Evolutionary conservation across 2,888 invertebrate genomes (phyloP), one percentile per base, ranked within the genome.

Genomic region (Drosophila koepferae): DNA sequence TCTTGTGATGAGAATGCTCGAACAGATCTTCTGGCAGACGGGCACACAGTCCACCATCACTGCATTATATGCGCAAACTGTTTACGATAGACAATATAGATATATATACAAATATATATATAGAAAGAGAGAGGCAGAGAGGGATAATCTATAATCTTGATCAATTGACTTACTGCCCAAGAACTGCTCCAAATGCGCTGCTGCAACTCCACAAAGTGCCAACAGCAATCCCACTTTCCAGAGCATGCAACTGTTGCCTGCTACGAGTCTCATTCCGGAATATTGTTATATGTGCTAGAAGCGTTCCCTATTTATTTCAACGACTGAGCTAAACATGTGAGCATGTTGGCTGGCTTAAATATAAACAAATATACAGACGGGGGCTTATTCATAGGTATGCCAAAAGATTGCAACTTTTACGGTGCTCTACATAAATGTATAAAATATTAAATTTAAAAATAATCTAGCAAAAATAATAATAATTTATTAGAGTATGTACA

Each of bases 21-120:
- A 9, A 6, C 79, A 79, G 41, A 79, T 44, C 12, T 28, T 48
- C 1, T 68, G 71, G 46, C 77, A 80, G 1, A 43, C 4, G 8
- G 73, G 73, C 0, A 63, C 12, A 14, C 79, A 79, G 0, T 48
- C 7, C 0, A 68, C 65, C 55, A 20, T 63, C 12, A 56, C 58
- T 12, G 74, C 64, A 9, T 70, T 48, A 0, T 40, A 7, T 2
- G 12, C 3, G 4, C 79, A 79, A 0, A n/a, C 76, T 79, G 41
- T 12, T 40, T 6, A 12, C 16, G 36, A 10, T 1, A 6, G n/a
- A 14, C 8, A 38, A 9, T 1, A 6, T 20, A 0, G 10, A 16
- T 5, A 38, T 38, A 9, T 8, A 41, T 16, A 41, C 9, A 1
- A n/a, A 9, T 8, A 41, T 16, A n/a, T 16, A 0, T 41, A 18